Evolutionary conservation across 2,888 invertebrate genomes (phyloP).

Genomic region (Sicus ferrugineus): DNA sequence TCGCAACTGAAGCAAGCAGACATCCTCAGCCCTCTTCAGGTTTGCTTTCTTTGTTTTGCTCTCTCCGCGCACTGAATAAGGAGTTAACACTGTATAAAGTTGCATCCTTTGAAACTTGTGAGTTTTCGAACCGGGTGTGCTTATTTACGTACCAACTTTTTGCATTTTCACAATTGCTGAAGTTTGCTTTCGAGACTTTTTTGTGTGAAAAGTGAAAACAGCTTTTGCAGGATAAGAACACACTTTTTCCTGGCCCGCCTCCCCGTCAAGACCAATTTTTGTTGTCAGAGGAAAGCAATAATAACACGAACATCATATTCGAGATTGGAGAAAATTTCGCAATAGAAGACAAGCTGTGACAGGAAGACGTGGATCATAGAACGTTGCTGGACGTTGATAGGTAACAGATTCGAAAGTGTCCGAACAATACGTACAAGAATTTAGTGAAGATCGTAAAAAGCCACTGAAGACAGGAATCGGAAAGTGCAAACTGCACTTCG

Average conservation of each 20-base stretch:
- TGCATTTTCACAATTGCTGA: neutral
- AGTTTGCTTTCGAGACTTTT: neutral
- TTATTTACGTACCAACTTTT: neutral
- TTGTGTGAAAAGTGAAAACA: neutral
- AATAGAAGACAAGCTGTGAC: neutral
- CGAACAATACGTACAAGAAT: neutral
- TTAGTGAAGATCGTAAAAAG: neutral
- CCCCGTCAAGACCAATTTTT: no score
- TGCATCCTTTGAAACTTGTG: neutral
- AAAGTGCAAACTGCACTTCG: conserved; percentile 4
- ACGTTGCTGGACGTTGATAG: neutral
- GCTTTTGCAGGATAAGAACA: no score
- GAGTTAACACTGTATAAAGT: neutral
- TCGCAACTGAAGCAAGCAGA: neutral
- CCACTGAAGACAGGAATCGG: neutral
- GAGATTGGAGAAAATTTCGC: neutral
- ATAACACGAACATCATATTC: neutral
- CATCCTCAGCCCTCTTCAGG: neutral
- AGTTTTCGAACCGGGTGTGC: neutral
- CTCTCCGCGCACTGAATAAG: neutral
- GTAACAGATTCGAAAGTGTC: neutral
- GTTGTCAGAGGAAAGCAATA: no score
- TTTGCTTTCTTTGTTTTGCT: no score
- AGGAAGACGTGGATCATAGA: neutral
- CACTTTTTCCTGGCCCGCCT: no score